Evolutionary conservation across 1,140 invertebrate species (phyloP).

Genomic region (Mercenaria mercenaria): DNA sequence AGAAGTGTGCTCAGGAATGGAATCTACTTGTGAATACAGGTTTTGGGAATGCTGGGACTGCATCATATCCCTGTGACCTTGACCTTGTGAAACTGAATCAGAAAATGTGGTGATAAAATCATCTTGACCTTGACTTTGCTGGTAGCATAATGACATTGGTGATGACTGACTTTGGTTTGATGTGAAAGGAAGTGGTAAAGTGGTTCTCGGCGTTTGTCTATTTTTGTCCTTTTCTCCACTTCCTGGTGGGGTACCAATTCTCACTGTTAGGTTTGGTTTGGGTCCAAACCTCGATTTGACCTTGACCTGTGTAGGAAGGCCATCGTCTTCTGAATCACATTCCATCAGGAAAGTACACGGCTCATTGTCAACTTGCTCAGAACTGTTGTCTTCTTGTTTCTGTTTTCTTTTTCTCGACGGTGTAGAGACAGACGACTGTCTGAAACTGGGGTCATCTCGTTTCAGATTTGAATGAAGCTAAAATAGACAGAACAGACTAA

Average conservation of each 20-base stretch:
- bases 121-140: constrained; percentile 56
- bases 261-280: constrained; percentile 17
- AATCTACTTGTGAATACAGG: neutral
- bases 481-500: constrained; percentile 19
- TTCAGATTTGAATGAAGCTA: constrained; percentile 57
- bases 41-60: neutral
- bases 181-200: constrained; percentile 40
- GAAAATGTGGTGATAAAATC: constrained; percentile 39
- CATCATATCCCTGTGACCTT: constrained; percentile 13
- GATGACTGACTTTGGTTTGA: constrained; percentile 43
- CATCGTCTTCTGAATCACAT: constrained; percentile 28
- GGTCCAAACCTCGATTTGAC: constrained; percentile 22
- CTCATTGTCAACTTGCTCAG: neutral
- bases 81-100: constrained; percentile 32
- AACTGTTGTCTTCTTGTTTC: neutral
- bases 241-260: constrained; percentile 13
- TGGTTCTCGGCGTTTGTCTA: constrained; percentile 19
- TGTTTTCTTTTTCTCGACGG: constrained; percentile 1
- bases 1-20: neutral
- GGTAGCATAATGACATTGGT: neutral
- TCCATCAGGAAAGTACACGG: neutral
- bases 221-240: constrained; percentile 11
- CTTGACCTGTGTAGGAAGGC: constrained; percentile 59
- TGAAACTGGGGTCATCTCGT: neutral
- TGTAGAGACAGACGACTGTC: neutral